Evolutionary conservation across 1,140 invertebrate genomes (phyloP), one percentile per base, ranked within the genome.

Genomic region (Arion vulgaris): DNA sequence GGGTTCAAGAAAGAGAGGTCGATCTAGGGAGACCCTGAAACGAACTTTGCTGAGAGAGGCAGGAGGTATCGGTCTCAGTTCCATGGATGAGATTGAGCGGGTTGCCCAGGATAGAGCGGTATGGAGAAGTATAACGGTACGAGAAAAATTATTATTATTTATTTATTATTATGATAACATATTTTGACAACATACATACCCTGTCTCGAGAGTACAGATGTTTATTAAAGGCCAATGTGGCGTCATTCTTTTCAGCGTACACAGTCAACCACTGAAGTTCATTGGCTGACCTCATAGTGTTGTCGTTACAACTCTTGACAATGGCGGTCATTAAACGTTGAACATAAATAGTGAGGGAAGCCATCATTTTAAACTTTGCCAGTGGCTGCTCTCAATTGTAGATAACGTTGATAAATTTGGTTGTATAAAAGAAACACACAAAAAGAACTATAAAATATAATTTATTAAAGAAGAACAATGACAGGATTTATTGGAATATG

Each of bases 241-340:
- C 80, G 26, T 85, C 85, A 49, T 86, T 82, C 36, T 83, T 76
- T 28, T 84, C 84, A 0, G 75, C 85, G 80, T 90, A 86, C 34
- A 89, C 45, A 1, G 86, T 86, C 62, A 88, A 84, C 87, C 88
- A 91, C 80, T 90, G 88, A 23, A 88, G 78, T 69, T 91, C 89
- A 2, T 85, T 84, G 2, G 89, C 90, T 19, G 90, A 88, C 7
- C 85, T 81, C 34, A 82, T 75, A 0, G 89, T 89, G 41, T 80
- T 83, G 62, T 66, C 73, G 36, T 80, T 78, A 57, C 86, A 89
- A 75, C 88, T 85, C 36, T 74, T 66, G 36, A 85, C 84, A 17
- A 88, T 88, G n/a, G 75, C 85, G 26, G 72, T 57, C 32, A 87
- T 80, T 81, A 86, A 74, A 0, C 84, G 81, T 36, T 85, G 82